Evolutionary conservation across 2,888 invertebrate genomes (phyloP), one percentile per base, ranked within the genome.

Genomic region (Galerucella calmariensis): DNA sequence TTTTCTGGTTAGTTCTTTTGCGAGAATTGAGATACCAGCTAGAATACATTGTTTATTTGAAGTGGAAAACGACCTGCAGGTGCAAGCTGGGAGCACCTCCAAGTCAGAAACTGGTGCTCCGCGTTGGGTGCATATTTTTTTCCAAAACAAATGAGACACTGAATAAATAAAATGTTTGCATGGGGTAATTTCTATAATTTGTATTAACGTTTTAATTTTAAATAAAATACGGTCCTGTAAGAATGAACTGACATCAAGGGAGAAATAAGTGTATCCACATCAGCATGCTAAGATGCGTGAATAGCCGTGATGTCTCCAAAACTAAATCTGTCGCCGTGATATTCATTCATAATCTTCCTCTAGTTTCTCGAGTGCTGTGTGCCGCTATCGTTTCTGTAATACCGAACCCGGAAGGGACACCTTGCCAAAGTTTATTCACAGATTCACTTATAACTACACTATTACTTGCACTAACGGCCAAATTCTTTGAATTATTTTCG

Each of bases 391-490:
- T 65, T 65, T 46, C 63, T 63, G 27, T 72, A 66, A 46, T 35
- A 69, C 82, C 81, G 81, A n/a, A 81, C 84, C 84, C 83, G 84
- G 84, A 84, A 84, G 82, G 81, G 81, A 82, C 83, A 82, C 83
- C 83, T 83, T 83, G 84, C 83, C 84, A 84, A 83, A 84, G 83
- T 84, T 84, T 83, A 84, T 84, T 84, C 84, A 84, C 83, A 82
- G 83, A 83, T 80, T 79, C 75, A 72, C 74, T 73, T 78, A 79
- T 75, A 81, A 80, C 79, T 78, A 75, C 75, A 76, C 72, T 69
- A 56, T 56, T 56, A 67, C 67, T 71, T 68, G 70, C 70, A 67
- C 62, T 81, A 79, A 65, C 78, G 79, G 72, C 77, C 81, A 82
- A 81, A 82, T 82, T 83, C 82, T 82, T 82, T 51, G 79, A 81